Evolutionary conservation across 1,140 invertebrate genomes (phyloP).

Genomic region (Diabrotica undecimpunctata): DNA sequence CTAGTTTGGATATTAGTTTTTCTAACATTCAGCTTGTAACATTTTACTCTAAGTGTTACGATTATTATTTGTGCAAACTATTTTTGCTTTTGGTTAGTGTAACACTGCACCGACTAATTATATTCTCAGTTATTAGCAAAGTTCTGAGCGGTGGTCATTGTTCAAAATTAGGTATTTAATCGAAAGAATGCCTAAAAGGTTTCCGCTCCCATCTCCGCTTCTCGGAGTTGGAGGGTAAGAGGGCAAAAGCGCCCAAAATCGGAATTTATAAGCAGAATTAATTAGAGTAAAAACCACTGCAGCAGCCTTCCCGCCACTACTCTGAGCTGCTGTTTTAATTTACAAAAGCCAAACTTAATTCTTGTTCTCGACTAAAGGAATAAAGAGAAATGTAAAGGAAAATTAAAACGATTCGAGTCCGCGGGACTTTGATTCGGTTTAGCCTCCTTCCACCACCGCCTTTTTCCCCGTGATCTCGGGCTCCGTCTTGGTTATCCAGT

Average conservation of each 20-base stretch:
- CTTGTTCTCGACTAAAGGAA: slow-evolving; percentile 50
- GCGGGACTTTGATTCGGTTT: slow-evolving; percentile 48
- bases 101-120: too few species aligned
- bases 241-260: slow-evolving; percentile 38
- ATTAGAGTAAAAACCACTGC: slow-evolving; percentile 52
- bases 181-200: neutral
- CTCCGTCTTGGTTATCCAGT: neutral
- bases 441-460: slow-evolving; percentile 36
- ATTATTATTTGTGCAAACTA: too few species aligned
- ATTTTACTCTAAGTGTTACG: too few species aligned
- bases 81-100: too few species aligned
- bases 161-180: neutral
- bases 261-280: slow-evolving; percentile 54
- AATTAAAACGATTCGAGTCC: slow-evolving; percentile 52
- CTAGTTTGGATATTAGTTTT: too few species aligned
- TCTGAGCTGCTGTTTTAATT: slow-evolving; percentile 50
- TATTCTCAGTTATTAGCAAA: neutral
- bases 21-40: too few species aligned
- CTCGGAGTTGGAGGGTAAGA: slow-evolving; percentile 11
- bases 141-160: neutral
- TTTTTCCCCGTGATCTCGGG: slow-evolving; percentile 24
- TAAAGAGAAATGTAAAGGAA: slow-evolving; percentile 52
- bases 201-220: slow-evolving; percentile 6
- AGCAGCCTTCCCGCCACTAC: slow-evolving; percentile 40
- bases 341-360: slow-evolving; percentile 54